Base-by-base conservation (phyloP, 2,888 invertebrate species). In the Scaptomyza polygonia region DNA sequence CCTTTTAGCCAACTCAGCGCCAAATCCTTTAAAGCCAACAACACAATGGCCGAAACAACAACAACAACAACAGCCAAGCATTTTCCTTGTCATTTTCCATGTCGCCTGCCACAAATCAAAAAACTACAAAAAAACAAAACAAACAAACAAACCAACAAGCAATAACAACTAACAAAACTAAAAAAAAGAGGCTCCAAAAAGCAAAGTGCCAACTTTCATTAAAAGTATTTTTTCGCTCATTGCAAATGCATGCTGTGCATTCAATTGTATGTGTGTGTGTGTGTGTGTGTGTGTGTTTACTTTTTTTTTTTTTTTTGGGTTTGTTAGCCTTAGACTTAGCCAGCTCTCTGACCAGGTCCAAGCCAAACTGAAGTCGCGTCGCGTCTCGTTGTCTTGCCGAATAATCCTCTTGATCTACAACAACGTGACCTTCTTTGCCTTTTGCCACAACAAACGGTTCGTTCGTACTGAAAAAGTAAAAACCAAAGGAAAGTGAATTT, bases 401-500 rank as follows among this genome's bases (percentile, higher is more conserved):
- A 82, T 88, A 76, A 82, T 88, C 88, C 89, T 77, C 89, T 64
- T 88, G 89, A 84, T 88, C 84, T 88, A 66, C 63, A 79, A 72
- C 77, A 67, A 68, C 75, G 75, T 84, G 84, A 84, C 84, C 84
- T 84, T 84, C 88, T 88, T 84, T 84, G 88, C 87, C 86, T 72
- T 79, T 48, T 55, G 70, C 59, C 56, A 27, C 52, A 49, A 14
- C 43, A 59, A 47, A 43, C 44, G n/a, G n/a, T n/a, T n/a, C n/a
- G 62, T 68, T 62, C 48, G 62, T 52, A 44, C 16, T 42, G 58
- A 69, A 40, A 16, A 43, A 18, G 48, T 43, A 59, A 79, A 67
- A 63, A 68, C 69, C 79, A 67, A 88, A 90, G 90, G 90, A 88
- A 88, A 90, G 84, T 85, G 84, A 85, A 85, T 85, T 84, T 85